Conservation (phyloP, 2,888 invertebrate species). For the Cheilosia soror region DNA sequence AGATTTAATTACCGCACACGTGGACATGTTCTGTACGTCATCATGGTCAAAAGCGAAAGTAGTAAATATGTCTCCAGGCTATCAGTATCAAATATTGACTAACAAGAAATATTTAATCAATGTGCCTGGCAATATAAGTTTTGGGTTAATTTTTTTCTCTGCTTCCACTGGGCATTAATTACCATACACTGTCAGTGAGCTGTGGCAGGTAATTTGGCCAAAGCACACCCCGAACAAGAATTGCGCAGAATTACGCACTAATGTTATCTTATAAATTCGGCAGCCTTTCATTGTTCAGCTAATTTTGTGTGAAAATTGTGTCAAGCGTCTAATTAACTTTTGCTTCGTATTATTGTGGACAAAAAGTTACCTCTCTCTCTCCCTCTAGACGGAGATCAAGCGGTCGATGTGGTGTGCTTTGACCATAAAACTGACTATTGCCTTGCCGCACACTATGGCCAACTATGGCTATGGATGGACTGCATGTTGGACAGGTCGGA, state of each 20-base stretch:
- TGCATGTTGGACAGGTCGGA: not conserved
- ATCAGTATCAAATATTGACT: constrained; percentile 59
- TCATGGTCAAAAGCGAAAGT: not conserved
- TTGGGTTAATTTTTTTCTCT: not conserved
- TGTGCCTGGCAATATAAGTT: constrained; percentile 13
- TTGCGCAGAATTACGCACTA: constrained; percentile 27
- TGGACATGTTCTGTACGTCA: not conserved
- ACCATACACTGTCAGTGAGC: constrained; percentile 34
- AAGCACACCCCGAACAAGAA: not conserved
- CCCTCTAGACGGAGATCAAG: constrained; percentile 14
- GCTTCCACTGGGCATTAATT: constrained; percentile 17
- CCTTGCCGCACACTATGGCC: not conserved
- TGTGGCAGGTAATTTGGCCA: constrained; percentile 7
- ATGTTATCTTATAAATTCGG: constrained; percentile 30
- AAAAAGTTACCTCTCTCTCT: not conserved
- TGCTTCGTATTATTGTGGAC: constrained; percentile 32
- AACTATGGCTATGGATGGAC: not conserved
- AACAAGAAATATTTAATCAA: constrained; percentile 43
- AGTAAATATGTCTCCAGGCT: constrained; percentile 28
- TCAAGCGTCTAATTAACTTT: constrained; percentile 63
- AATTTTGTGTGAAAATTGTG: constrained; percentile 68
- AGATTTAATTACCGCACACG: constrained; percentile 33
- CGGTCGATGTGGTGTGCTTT: constrained; percentile 10
- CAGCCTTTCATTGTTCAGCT: constrained; percentile 21
- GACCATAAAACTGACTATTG: constrained; percentile 43